These are phyloP conservation scores for Hirudinaria manillensis DNA, from an alignment of 2,888 invertebrate species.

Conservation along the genomic window DNA sequence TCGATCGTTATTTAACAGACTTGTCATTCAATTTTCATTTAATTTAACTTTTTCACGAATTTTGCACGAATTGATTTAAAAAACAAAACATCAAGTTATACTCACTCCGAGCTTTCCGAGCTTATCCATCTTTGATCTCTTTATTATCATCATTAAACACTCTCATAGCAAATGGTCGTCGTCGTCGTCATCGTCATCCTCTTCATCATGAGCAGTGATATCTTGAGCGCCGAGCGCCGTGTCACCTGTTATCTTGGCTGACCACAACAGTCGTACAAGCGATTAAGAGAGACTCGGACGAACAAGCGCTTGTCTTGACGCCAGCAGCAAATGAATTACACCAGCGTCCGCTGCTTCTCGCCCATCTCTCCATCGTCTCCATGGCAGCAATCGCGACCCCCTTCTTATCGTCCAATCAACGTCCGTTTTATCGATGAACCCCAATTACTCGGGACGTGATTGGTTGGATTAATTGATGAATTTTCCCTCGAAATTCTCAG, in stretches of 20 bases:
- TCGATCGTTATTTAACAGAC: not conserved
- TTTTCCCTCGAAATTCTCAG: no score
- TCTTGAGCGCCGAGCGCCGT: constrained; percentile 11
- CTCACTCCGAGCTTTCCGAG: not conserved
- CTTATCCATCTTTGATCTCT: not conserved
- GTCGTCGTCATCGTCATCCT: not conserved
- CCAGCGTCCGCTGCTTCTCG: no score
- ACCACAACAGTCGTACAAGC: constrained; percentile 5
- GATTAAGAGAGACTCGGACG: not conserved
- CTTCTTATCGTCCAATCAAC: no score
- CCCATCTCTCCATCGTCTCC: no score
- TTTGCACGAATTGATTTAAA: not conserved
- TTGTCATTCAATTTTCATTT: not conserved
- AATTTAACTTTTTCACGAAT: not conserved
- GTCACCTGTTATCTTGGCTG: constrained; percentile 3
- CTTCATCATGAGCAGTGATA: not conserved
- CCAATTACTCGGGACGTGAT: no score
- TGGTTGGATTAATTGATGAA: no score
- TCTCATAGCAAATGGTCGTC: not conserved
- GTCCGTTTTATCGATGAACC: no score
- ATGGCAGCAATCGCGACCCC: no score
- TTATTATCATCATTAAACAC: constrained; percentile 3
- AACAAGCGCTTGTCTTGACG: not conserved
- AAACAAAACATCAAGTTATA: not conserved
- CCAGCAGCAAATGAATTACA: no score